Evolutionary conservation across 2,113 vertebrate genomes (phyloP), one percentile per base, ranked within the genome.

Genomic region (Sprattus sprattus): DNA sequence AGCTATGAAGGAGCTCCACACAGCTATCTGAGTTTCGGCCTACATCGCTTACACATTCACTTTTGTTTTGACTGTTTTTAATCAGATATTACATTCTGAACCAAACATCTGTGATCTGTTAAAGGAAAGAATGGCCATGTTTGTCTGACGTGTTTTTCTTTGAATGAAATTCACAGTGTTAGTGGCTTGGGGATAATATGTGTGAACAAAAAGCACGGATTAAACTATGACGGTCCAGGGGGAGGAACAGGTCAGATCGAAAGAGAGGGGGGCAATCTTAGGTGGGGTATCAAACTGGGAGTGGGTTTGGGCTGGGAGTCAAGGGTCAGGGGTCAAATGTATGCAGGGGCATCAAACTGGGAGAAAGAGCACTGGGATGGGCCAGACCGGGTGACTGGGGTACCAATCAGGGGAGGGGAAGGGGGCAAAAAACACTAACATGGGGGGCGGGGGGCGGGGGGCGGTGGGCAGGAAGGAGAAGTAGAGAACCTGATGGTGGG

Each of bases 401-500:
- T 32, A 20, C 47, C 47, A 49, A 49, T 49, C 47, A 49, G 47
- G 54, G 54, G 54, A 16, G 6, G 54, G 46, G 22, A 13, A 15
- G 11, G 46, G 49, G 16, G 50, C 52, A 60, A 39, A 39, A 39
- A 39, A 39, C 39, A 39, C 39, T 1, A 39, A 39, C 8, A 49
- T 49, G 47, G 54, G 54, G 2, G 16, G 54, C 18, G 54, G 54
- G 6, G 54, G 46, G 22, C 13, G 6, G 11, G 46, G 49, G 16
- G 50, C 52, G 45, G 13, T n/a, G 10, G 57, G n/a, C 22, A 49
- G 54, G 47, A 13, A 20, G 85, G 54, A 28, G 25, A 83, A 86
- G 92, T 92, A 88, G 86, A 86, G 92, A n/a, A 93, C 88, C 87
- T 91, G 90, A 85, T 91, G 91, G 82, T 92, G 93, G 93, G 91